Evolutionary conservation across 2,113 vertebrate species (phyloP).

Genomic region (Eleginops maclovinus): DNA sequence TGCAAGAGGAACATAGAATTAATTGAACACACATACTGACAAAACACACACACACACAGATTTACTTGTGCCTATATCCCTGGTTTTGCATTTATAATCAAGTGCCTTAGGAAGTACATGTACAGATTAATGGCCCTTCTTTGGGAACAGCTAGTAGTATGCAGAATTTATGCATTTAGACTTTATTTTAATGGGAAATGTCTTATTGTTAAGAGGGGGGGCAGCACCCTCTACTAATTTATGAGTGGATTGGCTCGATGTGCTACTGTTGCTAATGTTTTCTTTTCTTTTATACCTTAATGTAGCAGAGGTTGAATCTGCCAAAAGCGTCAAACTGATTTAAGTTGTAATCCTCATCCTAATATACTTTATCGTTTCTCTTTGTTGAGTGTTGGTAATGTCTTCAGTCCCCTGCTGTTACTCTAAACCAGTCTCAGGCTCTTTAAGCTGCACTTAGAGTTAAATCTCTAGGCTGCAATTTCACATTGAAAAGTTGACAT

Average conservation of each 20-base stretch:
- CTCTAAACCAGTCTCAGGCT: not conserved
- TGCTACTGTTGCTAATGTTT: not conserved
- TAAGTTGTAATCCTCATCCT: not conserved
- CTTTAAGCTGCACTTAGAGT: not conserved
- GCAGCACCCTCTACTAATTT: not conserved
- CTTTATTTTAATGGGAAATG: slow-evolving; percentile 39
- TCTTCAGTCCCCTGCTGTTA: slow-evolving; percentile 3
- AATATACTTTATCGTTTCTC: not conserved
- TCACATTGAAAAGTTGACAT: not conserved
- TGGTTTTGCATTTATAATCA: slow-evolving; percentile 64
- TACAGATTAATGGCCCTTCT: slow-evolving; percentile 59
- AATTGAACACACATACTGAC: slow-evolving; percentile 23
- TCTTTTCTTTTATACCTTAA: too few species aligned
- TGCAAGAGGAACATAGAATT: slow-evolving; percentile 4
- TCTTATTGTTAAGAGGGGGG: slow-evolving; percentile 1
- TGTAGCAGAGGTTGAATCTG: not conserved
- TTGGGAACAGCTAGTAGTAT: slow-evolving; percentile 49
- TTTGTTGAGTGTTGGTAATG: not conserved
- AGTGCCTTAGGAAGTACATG: slow-evolving; percentile 57
- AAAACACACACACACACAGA: slow-evolving; percentile 17
- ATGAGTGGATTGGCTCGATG: slow-evolving; percentile 12
- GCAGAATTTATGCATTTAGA: slow-evolving; percentile 51
- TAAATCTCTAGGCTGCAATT: not conserved
- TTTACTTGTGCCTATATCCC: slow-evolving; percentile 31
- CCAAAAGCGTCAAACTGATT: not conserved